Conservation (phyloP, 1,140 invertebrate genomes). For the Diachasma alloeum region DNA sequence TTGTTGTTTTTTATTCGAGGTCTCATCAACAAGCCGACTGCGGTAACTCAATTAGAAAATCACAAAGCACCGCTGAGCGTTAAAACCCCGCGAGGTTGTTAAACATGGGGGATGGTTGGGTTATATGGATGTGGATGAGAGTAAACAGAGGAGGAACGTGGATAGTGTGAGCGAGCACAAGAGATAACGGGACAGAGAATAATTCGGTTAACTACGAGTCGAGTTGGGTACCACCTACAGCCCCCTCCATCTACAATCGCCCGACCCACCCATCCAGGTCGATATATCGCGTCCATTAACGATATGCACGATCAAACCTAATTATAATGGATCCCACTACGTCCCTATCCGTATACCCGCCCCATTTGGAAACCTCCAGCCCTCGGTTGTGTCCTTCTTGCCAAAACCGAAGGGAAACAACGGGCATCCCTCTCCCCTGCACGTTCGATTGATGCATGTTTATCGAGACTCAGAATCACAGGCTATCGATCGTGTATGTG, state of each 20-base stretch:
- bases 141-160: conserved; percentile 20
- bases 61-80: conserved; percentile 41
- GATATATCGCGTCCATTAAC: conserved; percentile 49
- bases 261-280: conserved; percentile 11
- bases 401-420: background rate
- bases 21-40: conserved; percentile 28
- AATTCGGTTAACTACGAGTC: conserved; percentile 45
- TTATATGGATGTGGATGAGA: conserved; percentile 20
- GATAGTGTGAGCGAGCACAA: conserved; percentile 5
- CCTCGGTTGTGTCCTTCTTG: conserved; percentile 4
- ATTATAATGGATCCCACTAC: conserved; percentile 44
- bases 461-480: conserved; percentile 6
- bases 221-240: conserved; percentile 27
- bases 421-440: background rate
- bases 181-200: conserved; percentile 28
- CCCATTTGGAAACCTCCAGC: conserved; percentile 12
- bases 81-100: conserved; percentile 44
- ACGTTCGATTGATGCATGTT: conserved; percentile 17
- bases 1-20: background rate
- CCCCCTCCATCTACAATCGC: background rate
- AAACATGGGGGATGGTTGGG: conserved; percentile 28
- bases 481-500: background rate
- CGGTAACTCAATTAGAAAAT: conserved; percentile 45
- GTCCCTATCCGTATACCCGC: conserved; percentile 5
- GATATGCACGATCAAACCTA: conserved; percentile 44